These are phyloP conservation scores for Sylvietta virens DNA, from an alignment of 2,113 vertebrate genomes.

Conservation along the genomic window DNA sequence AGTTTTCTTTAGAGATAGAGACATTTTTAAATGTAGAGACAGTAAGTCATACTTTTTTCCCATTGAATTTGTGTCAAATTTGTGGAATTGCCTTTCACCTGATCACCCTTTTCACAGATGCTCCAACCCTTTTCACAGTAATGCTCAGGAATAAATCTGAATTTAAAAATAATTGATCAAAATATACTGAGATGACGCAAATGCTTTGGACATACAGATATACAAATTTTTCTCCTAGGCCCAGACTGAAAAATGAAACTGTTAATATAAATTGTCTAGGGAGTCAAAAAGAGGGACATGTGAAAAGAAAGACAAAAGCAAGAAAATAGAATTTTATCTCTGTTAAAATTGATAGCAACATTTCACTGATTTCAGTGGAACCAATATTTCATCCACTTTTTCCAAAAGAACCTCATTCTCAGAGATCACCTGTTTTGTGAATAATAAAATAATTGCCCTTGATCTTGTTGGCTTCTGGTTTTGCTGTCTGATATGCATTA, in stretches of 20 bases:
- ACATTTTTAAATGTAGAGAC: neutral
- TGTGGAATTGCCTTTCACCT: neutral
- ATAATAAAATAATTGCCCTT: neutral
- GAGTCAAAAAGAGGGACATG: neutral
- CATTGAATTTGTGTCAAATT: neutral
- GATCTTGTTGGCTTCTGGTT: neutral
- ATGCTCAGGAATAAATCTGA: neutral
- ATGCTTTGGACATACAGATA: neutral
- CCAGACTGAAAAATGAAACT: neutral
- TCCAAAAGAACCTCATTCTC: accelerated
- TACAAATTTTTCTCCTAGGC: neutral
- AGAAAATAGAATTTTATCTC: neutral
- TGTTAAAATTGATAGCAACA: neutral
- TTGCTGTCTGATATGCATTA: neutral
- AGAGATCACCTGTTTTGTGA: neutral
- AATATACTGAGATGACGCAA: neutral
- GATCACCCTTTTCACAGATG: neutral
- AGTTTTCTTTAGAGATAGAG: neutral
- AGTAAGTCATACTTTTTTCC: neutral
- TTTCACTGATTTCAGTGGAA: neutral
- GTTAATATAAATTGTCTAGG: neutral
- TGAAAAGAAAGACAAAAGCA: neutral
- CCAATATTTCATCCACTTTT: neutral
- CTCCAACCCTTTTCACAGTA: neutral
- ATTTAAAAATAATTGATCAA: neutral